Percentiles rank a stretch among this genome's conserved stretches.
These are phyloP conservation scores for Peromyscus nudipes DNA, from an alignment of 2,797 vertebrate genomes.

Conservation along the genomic window DNA sequence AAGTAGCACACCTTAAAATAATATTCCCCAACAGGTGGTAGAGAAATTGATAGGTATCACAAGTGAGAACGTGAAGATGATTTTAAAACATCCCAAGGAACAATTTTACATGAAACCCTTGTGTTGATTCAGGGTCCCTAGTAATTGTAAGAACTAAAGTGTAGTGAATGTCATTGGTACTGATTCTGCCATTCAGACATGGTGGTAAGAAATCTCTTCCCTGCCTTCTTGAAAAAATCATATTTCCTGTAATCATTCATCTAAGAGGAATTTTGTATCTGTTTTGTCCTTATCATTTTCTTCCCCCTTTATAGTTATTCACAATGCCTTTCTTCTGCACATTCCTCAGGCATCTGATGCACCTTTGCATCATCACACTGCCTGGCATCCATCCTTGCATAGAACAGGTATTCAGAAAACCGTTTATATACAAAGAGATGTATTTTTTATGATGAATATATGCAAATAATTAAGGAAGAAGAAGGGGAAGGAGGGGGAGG, in stretches of 20 bases:
- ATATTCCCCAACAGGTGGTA: background rate
- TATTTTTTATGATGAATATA: background rate
- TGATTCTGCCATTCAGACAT: constrained; percentile 45
- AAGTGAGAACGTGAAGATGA: background rate
- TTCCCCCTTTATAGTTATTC: background rate
- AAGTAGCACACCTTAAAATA: no score
- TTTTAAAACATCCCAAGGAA: background rate
- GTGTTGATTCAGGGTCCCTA: constrained; percentile 19
- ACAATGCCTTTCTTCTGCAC: background rate
- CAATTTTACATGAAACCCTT: background rate
- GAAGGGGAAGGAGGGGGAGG: no score
- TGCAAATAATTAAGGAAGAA: background rate
- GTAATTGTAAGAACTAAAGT: constrained; percentile 19
- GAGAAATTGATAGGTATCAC: background rate
- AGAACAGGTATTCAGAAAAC: background rate
- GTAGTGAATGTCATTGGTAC: background rate
- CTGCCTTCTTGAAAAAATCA: background rate
- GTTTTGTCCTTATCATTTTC: background rate
- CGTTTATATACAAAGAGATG: background rate
- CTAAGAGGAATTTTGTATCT: background rate
- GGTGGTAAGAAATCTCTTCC: constrained; percentile 12
- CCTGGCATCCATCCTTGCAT: background rate
- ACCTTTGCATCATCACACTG: background rate
- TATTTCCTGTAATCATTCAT: constrained; percentile 6
- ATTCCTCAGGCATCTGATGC: background rate